Percentiles rank a stretch among this genome's conserved stretches.
phyloP scores from a whole-genome alignment of 2,888 invertebrate species.

The Xanthia icteritia region DNA sequence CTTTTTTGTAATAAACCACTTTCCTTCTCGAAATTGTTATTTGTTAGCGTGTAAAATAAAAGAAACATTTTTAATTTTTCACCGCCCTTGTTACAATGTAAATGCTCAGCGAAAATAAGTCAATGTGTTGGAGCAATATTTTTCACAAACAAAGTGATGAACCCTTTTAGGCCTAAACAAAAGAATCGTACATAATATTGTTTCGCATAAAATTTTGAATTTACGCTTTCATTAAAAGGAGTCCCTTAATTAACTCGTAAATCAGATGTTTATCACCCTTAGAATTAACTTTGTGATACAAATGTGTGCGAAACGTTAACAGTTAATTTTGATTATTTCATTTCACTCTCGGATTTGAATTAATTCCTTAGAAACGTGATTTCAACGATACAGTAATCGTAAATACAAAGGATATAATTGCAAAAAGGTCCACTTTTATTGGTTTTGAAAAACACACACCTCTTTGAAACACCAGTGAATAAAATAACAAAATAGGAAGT shows the following conservation, averaged over 20 bases:
- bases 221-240: constrained; percentile 61
- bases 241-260: constrained; percentile 66
- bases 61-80: constrained; percentile 6
- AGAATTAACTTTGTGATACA: constrained; percentile 59
- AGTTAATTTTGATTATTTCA: constrained; percentile 53
- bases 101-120: constrained; percentile 15
- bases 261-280: constrained; percentile 64
- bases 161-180: constrained; percentile 53
- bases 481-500: background rate
- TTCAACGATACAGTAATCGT: constrained; percentile 13
- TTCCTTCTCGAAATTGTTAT: constrained; percentile 48
- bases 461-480: constrained; percentile 7
- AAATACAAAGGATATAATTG: background rate
- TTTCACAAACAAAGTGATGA: constrained; percentile 50
- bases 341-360: constrained; percentile 29
- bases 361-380: constrained; percentile 32
- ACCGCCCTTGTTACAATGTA: background rate
- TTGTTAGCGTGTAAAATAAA: constrained; percentile 37
- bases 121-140: constrained; percentile 48
- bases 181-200: constrained; percentile 47
- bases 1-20: constrained; percentile 64
- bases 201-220: constrained; percentile 54
- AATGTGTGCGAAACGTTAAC: constrained; percentile 49
- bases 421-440: background rate
- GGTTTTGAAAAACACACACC: background rate